These are phyloP conservation scores for Oscheius sp. DNA, from an alignment of 2,888 invertebrate species.

Conservation along the genomic window DNA sequence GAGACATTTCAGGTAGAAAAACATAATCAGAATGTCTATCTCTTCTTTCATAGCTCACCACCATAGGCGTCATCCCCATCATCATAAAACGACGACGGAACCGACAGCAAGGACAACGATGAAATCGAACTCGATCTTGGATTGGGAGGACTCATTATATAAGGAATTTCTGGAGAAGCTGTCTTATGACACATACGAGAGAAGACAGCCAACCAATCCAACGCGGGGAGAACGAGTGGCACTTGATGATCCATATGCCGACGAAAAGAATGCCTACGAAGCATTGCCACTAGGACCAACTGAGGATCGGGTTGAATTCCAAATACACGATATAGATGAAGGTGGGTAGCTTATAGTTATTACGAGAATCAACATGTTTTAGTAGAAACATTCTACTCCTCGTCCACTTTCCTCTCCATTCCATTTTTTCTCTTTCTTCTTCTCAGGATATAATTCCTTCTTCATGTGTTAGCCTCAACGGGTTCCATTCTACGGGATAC, in stretches of 20 bases:
- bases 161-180: slow-evolving; percentile 49
- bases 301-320: slow-evolving; percentile 41
- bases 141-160: slow-evolving; percentile 39
- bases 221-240: slow-evolving; percentile 43
- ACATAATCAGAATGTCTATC: not conserved
- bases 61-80: slow-evolving; percentile 38
- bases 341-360: slow-evolving; percentile 30
- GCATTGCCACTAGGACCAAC: slow-evolving; percentile 28
- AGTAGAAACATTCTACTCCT: slow-evolving; percentile 22
- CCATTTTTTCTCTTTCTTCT: slow-evolving; percentile 8
- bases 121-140: not conserved
- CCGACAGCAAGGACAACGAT: slow-evolving; percentile 30
- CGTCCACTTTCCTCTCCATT: not conserved
- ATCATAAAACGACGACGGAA: slow-evolving; percentile 33
- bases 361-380: not conserved
- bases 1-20: slow-evolving; percentile 40
- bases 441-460: slow-evolving; percentile 23
- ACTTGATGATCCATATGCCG: slow-evolving; percentile 38
- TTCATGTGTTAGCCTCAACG: not conserved
- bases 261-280: slow-evolving; percentile 41
- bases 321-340: slow-evolving; percentile 59
- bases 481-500: slow-evolving; percentile 4
- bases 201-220: slow-evolving; percentile 28
- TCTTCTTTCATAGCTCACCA: no score
- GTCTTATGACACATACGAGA: slow-evolving; percentile 32